Percentiles rank a stretch among this genome's conserved stretches.
These are phyloP conservation scores for Drosophila niveifrons DNA, from an alignment of 2,888 invertebrate genomes.

Conservation along the genomic window DNA sequence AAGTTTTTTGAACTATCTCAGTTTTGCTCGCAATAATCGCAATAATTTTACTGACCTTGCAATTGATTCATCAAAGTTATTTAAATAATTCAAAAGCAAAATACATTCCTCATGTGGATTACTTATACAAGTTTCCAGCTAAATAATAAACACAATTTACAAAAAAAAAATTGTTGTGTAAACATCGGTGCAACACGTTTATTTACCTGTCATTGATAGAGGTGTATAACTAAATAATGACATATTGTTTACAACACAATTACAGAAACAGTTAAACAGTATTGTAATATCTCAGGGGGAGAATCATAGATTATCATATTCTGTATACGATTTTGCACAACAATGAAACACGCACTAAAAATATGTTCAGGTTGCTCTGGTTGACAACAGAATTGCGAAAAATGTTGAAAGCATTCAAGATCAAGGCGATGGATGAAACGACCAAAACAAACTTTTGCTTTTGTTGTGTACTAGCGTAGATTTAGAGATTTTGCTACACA, in stretches of 20 bases:
- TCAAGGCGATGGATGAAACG: conserved; percentile 62
- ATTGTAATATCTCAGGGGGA: not conserved
- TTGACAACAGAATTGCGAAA: conserved; percentile 68
- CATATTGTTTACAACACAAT: conserved; percentile 9
- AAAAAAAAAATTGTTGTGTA: conserved; percentile 11
- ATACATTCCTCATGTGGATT: conserved; percentile 17
- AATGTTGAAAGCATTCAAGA: conserved; percentile 63
- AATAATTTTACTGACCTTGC: conserved; percentile 1
- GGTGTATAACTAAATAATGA: conserved; percentile 36
- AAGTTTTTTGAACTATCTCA: not conserved
- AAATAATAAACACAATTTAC: conserved; percentile 17
- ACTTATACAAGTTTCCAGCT: conserved; percentile 1
- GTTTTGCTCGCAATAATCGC: not conserved
- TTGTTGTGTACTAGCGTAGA: conserved; percentile 27
- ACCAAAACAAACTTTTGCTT: conserved; percentile 70
- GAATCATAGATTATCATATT: conserved; percentile 2
- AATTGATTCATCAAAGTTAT: conserved; percentile 4
- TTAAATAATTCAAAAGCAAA: conserved; percentile 15
- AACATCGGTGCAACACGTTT: conserved; percentile 32
- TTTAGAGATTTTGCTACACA: conserved; percentile 19
- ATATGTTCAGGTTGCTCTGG: conserved; percentile 55
- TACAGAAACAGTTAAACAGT: conserved; percentile 1
- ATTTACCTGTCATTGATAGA: conserved; percentile 12
- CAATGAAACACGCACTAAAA: conserved; percentile 58
- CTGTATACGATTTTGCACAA: conserved; percentile 14